Conservation (phyloP, 2,113 vertebrate genomes). For the Turdus rufiventris region DNA sequence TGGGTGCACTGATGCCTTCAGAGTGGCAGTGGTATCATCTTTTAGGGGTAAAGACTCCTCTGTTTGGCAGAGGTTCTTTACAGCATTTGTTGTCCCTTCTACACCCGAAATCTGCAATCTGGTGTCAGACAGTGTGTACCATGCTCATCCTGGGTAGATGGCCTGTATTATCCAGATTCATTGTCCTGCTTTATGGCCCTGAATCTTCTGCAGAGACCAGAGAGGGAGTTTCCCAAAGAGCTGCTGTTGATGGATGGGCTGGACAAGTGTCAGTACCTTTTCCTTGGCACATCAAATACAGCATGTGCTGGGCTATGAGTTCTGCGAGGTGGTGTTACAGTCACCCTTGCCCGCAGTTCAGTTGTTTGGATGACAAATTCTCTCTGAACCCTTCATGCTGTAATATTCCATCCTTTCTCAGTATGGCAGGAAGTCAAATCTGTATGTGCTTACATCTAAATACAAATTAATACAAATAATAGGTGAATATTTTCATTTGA, state of each 20-base stretch:
- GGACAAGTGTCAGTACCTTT: background rate
- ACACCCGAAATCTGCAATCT: background rate
- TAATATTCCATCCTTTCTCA: background rate
- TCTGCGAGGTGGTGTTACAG: background rate
- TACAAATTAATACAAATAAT: slow-evolving; percentile 6
- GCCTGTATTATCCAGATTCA: background rate
- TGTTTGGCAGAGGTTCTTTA: background rate
- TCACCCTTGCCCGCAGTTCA: background rate
- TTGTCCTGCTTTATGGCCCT: background rate
- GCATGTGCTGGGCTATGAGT: accelerated
- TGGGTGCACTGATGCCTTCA: background rate
- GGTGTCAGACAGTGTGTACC: background rate
- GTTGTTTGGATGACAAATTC: background rate
- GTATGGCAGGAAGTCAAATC: background rate
- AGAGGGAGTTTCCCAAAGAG: background rate
- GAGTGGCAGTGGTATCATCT: background rate
- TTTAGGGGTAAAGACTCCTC: background rate
- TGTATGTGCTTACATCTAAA: background rate
- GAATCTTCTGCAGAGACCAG: background rate
- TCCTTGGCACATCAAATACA: background rate
- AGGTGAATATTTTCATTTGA: background rate
- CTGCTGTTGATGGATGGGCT: background rate
- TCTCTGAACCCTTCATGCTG: background rate
- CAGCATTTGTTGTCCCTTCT: background rate
- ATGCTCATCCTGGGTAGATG: no score